phyloP scores from a whole-genome alignment of 1,140 invertebrate species.

The Ostrea edulis region DNA sequence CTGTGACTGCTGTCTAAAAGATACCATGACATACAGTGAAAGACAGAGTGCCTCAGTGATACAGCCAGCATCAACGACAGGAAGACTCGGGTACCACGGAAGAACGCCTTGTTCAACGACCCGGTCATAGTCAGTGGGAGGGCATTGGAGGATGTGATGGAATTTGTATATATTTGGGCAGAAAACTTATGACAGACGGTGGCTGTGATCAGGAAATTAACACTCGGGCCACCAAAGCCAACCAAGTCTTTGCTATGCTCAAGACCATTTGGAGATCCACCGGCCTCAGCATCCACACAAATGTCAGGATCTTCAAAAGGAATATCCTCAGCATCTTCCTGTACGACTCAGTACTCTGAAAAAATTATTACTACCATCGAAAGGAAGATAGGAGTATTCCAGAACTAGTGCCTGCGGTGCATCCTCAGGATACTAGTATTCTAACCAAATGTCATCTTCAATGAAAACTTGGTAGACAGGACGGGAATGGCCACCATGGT shows the following conservation, averaged over 20 bases:
- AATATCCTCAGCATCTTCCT: neutral
- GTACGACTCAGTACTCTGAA: too few relatives aligned
- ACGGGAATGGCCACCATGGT: neutral
- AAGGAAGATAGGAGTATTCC: neutral
- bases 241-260: neutral
- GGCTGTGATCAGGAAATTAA: conserved; percentile 25
- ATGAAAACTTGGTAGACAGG: neutral
- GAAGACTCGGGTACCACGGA: neutral
- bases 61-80: neutral
- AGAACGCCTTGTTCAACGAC: neutral
- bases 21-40: conserved; percentile 41
- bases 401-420: neutral
- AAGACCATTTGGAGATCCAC: neutral
- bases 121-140: neutral
- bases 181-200: neutral
- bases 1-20: neutral
- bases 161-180: neutral
- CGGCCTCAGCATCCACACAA: neutral
- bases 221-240: neutral
- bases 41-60: conserved; percentile 3
- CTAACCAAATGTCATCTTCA: neutral
- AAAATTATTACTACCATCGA: neutral
- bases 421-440: neutral
- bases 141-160: neutral
- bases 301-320: neutral